Conservation (phyloP, 1,140 invertebrate species). For the Homalodisca vitripennis region DNA sequence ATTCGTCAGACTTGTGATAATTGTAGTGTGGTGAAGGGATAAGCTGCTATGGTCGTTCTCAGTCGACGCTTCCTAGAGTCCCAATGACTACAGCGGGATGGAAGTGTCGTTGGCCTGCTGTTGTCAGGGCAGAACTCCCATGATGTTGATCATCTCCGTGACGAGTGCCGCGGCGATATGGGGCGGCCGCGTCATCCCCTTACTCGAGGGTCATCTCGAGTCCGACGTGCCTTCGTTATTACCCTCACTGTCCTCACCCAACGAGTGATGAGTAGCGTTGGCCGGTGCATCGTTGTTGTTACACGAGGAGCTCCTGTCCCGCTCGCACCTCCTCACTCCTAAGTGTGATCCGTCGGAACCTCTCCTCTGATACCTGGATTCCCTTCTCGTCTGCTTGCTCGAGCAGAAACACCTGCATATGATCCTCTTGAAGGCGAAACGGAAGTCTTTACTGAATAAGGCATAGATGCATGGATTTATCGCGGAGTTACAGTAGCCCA, state of each 20-base stretch:
- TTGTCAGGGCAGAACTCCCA: background rate
- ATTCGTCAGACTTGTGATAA: background rate
- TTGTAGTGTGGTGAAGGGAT: background rate
- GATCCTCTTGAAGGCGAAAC: constrained; percentile 88
- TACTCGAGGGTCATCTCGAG: constrained; percentile 54
- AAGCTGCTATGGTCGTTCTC: background rate
- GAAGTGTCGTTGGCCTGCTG: background rate
- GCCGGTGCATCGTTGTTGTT: constrained; percentile 36
- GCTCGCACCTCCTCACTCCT: constrained; percentile 29
- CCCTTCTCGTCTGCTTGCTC: constrained; percentile 30
- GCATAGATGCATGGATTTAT: constrained; percentile 93
- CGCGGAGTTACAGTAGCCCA: constrained; percentile 95
- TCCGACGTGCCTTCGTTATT: constrained; percentile 51
- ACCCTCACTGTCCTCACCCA: constrained; percentile 56
- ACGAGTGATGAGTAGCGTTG: constrained; percentile 40
- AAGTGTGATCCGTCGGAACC: constrained; percentile 67
- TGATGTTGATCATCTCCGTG: constrained; percentile 26
- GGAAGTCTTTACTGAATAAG: constrained; percentile 89
- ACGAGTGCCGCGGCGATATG: background rate
- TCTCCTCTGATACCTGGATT: constrained; percentile 48
- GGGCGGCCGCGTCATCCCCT: constrained; percentile 47
- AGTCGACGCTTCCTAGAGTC: too few relatives aligned
- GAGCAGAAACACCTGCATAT: constrained; percentile 78
- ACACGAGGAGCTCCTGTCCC: constrained; percentile 45
- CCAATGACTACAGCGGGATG: background rate